Evolutionary conservation across 2,113 vertebrate genomes (phyloP).

Genomic region (Mionectes macconnelli): DNA sequence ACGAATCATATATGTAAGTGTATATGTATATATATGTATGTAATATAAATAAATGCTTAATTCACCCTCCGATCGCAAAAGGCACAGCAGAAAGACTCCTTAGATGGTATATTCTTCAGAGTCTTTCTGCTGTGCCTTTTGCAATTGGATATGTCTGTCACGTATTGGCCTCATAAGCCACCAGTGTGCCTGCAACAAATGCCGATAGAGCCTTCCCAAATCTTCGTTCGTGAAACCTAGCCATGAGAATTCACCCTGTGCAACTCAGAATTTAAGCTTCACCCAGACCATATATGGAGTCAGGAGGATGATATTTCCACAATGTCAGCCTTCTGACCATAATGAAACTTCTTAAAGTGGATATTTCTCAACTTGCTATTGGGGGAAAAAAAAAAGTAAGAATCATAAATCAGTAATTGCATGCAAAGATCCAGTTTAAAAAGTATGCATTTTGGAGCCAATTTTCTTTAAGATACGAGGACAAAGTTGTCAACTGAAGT

Average conservation of each 20-base stretch:
- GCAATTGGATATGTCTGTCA: too few relatives aligned
- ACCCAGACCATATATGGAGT: neutral
- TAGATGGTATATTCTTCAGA: too few relatives aligned
- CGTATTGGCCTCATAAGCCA: too few relatives aligned
- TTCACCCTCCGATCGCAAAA: too few relatives aligned
- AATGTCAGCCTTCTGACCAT: neutral
- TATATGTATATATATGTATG: neutral
- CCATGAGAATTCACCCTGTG: too few relatives aligned
- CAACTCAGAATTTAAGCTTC: neutral
- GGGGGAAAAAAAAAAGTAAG: neutral
- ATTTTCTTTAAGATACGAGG: neutral
- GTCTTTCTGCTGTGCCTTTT: too few relatives aligned
- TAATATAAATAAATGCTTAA: neutral
- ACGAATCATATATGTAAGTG: neutral
- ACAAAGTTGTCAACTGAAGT: neutral
- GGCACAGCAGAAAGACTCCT: too few relatives aligned
- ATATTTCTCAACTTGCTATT: neutral
- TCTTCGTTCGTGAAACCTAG: too few relatives aligned
- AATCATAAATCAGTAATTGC: neutral
- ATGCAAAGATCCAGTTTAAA: neutral
- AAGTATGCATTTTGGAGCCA: neutral
- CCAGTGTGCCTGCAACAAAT: too few relatives aligned
- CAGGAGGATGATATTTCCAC: neutral
- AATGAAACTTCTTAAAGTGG: neutral
- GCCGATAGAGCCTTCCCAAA: too few relatives aligned